Evolutionary conservation across 2,888 invertebrate species (phyloP).

Genomic region (Deroplatys truncata): DNA sequence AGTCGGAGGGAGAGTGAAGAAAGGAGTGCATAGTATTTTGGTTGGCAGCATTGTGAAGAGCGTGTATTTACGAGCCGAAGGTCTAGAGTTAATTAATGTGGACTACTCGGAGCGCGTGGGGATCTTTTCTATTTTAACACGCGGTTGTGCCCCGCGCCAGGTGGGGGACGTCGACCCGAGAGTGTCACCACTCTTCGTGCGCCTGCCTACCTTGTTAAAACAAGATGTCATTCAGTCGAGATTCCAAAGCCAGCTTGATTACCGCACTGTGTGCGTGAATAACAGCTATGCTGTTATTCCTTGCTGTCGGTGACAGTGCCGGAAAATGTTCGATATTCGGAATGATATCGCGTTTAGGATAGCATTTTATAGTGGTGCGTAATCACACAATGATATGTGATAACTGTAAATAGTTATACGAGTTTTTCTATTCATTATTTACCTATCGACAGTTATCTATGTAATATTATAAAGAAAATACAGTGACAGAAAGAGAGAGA

Average conservation of each 20-base stretch:
- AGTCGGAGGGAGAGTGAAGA: no score
- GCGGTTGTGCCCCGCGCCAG: background rate
- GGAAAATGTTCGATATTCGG: no score
- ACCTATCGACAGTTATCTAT: no score
- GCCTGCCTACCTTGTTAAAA: background rate
- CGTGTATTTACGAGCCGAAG: background rate
- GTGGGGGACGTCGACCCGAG: background rate
- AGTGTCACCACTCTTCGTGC: background rate
- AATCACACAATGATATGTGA: no score
- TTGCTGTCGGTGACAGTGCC: no score
- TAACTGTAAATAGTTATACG: no score
- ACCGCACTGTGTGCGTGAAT: background rate
- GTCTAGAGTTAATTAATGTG: background rate
- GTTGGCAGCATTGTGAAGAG: background rate
- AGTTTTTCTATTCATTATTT: no score
- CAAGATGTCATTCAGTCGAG: background rate
- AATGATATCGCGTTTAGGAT: no score
- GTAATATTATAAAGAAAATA: no score
- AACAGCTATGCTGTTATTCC: no score
- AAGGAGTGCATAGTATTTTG: background rate
- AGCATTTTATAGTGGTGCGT: no score
- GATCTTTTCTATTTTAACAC: background rate
- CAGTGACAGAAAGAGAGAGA: no score
- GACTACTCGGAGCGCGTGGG: background rate
- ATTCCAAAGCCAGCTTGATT: background rate